Conservation (phyloP, 2,888 invertebrate species). For the Parnassius smintheus region DNA sequence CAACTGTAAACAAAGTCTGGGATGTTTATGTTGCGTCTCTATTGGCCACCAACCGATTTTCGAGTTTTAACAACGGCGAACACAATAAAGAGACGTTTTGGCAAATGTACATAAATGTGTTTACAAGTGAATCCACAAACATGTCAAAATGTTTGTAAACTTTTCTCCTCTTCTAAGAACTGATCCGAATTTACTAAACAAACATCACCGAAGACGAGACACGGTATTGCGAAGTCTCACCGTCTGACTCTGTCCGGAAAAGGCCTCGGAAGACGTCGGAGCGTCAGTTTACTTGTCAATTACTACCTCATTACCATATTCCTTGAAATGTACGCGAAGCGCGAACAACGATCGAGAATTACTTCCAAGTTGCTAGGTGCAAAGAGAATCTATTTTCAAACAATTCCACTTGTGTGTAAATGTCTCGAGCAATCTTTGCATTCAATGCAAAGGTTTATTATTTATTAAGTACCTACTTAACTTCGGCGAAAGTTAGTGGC, state of each 20-base stretch:
- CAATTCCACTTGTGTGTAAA: conserved; percentile 21
- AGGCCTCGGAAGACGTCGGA: conserved; percentile 30
- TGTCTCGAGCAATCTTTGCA: conserved; percentile 15
- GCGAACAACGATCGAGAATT: conserved; percentile 29
- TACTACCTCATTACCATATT: conserved; percentile 46
- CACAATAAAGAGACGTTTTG: conserved; percentile 28
- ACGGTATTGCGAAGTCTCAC: conserved; percentile 12
- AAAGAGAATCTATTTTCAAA: conserved; percentile 29
- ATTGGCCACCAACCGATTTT: conserved; percentile 42
- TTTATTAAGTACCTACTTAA: too few species aligned
- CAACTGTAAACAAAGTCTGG: conserved; percentile 62
- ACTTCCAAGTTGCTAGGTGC: conserved; percentile 27
- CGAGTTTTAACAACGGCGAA: conserved; percentile 46
- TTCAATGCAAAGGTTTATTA: background rate
- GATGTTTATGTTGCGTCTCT: conserved; percentile 58
- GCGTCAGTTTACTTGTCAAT: conserved; percentile 44
- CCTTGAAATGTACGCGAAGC: conserved; percentile 32
- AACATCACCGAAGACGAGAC: conserved; percentile 15
- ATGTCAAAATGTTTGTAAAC: conserved; percentile 18
- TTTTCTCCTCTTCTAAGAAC: conserved; percentile 8
- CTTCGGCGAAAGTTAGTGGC: too few species aligned
- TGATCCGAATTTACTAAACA: conserved; percentile 10
- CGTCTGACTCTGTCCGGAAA: conserved; percentile 16
- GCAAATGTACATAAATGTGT: conserved; percentile 14
- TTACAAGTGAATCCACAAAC: conserved; percentile 21